phyloP scores from a whole-genome alignment of 2,113 vertebrate genomes.

The Cryptomyrus ogoouensis region DNA sequence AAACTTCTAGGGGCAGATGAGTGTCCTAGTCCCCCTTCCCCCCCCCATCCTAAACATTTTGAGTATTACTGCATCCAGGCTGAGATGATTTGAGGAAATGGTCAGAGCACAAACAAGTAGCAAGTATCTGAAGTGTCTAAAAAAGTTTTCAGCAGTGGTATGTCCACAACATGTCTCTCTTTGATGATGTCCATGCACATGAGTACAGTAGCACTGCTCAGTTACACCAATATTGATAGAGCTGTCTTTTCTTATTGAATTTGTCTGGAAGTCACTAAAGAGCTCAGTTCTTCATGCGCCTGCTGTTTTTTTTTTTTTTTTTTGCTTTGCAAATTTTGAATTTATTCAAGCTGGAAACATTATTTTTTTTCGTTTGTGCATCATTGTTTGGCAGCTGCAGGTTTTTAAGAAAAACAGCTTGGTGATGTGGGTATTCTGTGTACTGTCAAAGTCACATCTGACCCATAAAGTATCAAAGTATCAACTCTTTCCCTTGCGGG shows the following conservation, averaged over 20 bases:
- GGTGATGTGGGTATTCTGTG: neutral
- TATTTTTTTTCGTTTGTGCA: neutral
- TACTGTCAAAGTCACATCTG: neutral
- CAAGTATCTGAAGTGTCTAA: neutral
- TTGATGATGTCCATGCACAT: neutral
- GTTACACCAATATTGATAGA: neutral
- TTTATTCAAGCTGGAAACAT: neutral
- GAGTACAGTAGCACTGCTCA: neutral
- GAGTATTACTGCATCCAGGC: neutral
- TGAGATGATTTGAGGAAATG: neutral
- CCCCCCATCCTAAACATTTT: neutral
- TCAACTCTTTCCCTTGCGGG: neutral
- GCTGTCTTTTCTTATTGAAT: no score
- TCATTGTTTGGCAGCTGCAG: neutral
- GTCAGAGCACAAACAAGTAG: neutral
- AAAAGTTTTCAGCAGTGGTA: neutral
- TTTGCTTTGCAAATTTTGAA: constrained; percentile 2
- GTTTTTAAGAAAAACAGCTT: neutral
- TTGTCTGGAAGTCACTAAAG: neutral
- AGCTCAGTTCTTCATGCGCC: neutral
- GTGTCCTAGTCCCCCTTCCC: neutral
- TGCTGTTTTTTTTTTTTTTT: neutral
- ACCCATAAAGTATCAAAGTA: neutral
- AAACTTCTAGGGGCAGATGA: neutral
- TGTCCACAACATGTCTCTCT: neutral